A percentile compares a stretch with the other conserved stretches of the same genome.
Evolutionary conservation across 2,888 invertebrate species (phyloP).

Genomic region (Lasioglossum lativentre): DNA sequence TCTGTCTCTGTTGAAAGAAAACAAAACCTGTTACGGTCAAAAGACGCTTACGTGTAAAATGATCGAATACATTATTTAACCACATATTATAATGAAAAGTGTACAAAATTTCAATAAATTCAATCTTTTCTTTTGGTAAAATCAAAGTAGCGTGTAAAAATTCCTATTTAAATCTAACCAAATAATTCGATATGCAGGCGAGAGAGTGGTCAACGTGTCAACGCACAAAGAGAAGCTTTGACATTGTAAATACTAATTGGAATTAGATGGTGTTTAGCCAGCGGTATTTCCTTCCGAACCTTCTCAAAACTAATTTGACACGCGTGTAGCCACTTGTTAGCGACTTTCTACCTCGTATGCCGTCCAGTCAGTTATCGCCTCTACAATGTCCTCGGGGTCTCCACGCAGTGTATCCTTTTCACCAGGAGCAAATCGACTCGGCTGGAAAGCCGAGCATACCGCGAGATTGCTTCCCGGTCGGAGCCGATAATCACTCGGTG

Average conservation of each 20-base stretch:
- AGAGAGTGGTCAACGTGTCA: not conserved
- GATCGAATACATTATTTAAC: not conserved
- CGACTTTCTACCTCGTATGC: not conserved
- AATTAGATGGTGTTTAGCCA: not conserved
- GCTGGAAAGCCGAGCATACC: slow-evolving; percentile 32
- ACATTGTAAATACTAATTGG: not conserved
- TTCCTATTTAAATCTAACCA: too few relatives aligned
- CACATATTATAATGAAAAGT: too few relatives aligned
- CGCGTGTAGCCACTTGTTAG: not conserved
- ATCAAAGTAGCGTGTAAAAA: too few relatives aligned
- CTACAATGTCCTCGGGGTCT: not conserved
- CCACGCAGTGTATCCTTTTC: not conserved
- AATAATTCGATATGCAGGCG: not conserved
- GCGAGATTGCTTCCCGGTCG: slow-evolving; percentile 36
- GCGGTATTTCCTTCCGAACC: not conserved
- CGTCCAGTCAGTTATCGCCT: not conserved
- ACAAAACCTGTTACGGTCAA: too few relatives aligned
- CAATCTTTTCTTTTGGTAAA: not conserved
- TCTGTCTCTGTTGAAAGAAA: too few relatives aligned
- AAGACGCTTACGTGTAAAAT: too few relatives aligned
- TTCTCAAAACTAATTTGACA: not conserved
- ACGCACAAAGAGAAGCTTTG: not conserved
- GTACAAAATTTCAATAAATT: not conserved
- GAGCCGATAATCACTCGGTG: slow-evolving; percentile 51
- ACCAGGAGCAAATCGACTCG: slow-evolving; percentile 28